These are phyloP conservation scores for Ictidomys tridecemlineatus DNA, from an alignment of 2,113 vertebrate species.

Conservation along the genomic window DNA sequence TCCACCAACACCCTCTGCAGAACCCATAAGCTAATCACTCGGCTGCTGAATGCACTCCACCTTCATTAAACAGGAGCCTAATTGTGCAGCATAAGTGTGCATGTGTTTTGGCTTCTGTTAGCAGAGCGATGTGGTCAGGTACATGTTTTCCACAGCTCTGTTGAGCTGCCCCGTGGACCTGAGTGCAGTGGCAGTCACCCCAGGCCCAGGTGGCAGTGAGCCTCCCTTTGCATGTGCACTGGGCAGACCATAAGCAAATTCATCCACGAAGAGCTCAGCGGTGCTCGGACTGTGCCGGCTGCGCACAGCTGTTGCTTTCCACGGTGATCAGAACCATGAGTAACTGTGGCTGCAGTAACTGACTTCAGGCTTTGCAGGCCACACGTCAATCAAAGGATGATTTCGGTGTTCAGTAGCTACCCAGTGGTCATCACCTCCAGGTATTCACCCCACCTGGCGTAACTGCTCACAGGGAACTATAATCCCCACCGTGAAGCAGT, in stretches of 20 bases:
- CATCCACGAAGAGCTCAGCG: background rate
- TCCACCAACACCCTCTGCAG: accelerated
- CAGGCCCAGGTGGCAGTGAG: accelerated
- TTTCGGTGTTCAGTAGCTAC: accelerated
- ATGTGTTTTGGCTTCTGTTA: background rate
- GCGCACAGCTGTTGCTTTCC: background rate
- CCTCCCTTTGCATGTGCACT: background rate
- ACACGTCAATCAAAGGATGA: background rate
- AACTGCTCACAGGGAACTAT: no score
- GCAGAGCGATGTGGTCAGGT: background rate
- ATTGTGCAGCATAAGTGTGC: accelerated
- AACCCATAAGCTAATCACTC: accelerated
- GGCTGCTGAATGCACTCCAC: accelerated
- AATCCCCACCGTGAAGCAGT: no score
- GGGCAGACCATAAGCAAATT: background rate
- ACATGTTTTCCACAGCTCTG: background rate
- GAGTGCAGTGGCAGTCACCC: background rate
- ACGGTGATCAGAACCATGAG: background rate
- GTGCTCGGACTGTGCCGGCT: no score
- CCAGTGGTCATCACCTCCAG: no score
- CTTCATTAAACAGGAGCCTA: background rate
- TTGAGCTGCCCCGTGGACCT: background rate
- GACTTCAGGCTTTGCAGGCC: background rate
- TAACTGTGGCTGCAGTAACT: accelerated
- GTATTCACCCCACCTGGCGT: no score